A percentile compares a stretch with the other conserved stretches of the same genome.
Evolutionary conservation across 2,888 invertebrate genomes (phyloP).

Genomic region (Brachypterus glaber): DNA sequence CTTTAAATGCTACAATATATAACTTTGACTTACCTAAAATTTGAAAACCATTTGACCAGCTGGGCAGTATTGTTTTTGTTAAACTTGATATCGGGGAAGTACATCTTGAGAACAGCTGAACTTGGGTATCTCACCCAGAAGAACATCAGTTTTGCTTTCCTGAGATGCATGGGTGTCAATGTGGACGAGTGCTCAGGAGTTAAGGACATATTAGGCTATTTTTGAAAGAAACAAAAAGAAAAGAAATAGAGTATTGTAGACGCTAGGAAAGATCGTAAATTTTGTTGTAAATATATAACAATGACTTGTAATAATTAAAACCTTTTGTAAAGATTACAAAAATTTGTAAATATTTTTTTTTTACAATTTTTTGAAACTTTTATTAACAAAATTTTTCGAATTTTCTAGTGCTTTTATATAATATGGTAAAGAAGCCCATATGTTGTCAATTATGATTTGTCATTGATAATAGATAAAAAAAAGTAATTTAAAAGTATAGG

Average conservation of each 20-base stretch:
- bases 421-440: too few relatives aligned
- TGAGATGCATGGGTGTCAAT: slow-evolving; percentile 98
- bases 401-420: too few relatives aligned
- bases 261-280: too few relatives aligned
- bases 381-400: too few relatives aligned
- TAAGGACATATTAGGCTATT: slow-evolving; percentile 54
- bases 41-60: slow-evolving; percentile 99
- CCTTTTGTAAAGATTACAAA: too few relatives aligned
- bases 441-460: too few relatives aligned
- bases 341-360: too few relatives aligned
- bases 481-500: too few relatives aligned
- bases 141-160: slow-evolving; percentile 99
- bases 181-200: slow-evolving; percentile 89
- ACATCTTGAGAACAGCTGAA: slow-evolving; percentile 98
- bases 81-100: slow-evolving; percentile 99
- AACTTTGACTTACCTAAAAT: slow-evolving; percentile 98
- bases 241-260: not conserved
- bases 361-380: not conserved
- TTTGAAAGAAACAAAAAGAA: slow-evolving; percentile 24
- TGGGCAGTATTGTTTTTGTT: slow-evolving; percentile 99
- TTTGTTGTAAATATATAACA: too few relatives aligned
- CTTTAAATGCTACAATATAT: too few relatives aligned
- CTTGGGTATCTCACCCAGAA: slow-evolving; percentile 99
- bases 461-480: too few relatives aligned
- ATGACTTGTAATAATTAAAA: too few relatives aligned